Base-by-base conservation (phyloP, 2,113 vertebrate genomes). In the Syngnathus floridae region DNA sequence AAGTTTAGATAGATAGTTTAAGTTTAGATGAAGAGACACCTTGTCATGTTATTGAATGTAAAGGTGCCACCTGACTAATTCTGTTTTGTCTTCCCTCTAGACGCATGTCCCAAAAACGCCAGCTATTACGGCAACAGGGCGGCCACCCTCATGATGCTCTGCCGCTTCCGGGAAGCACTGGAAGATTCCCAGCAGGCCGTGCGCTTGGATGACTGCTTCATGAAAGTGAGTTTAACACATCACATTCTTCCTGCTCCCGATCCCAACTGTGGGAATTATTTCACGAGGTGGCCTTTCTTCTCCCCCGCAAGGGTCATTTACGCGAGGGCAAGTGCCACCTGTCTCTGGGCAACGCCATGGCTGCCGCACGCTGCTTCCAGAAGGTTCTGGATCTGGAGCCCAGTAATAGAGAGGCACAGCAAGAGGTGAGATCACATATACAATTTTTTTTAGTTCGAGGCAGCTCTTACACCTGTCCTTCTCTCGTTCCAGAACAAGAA, bases 51-150 rank as follows among this genome's bases (percentile, higher is more conserved):
- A n/a, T n/a, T 6, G 17, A 19, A 49, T n/a, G 16, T 14, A 45
- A 13, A 13, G 1, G 13, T 45, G 43, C 1, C 1, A 38, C 1
- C 5, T 37, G 1, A 70, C 19, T 16, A 56, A 7, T 7, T 22
- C 2, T 41, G 38, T 16, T 38, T 66, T 8, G 4, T 17, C 51
- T 14, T 58, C 52, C 14, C 13, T 65, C 1, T 36, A 98, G 95
- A 97, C 68, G 86, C 86, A 5, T 92, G 91, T 77, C 93, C 93
- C 51, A 94, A 88, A 80, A 98, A 91, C 84, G 93, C 94, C 79
- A 97, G 95, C 85, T 98, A 97, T 79, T 95, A 96, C 4, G 94
- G 95, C 19, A 98, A 98, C 87, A 92, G 95, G 79, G 95, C 95
- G 11, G 95, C 95, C 82, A 97, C 95, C 0, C 89, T 97, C 58